Conservation (phyloP, 1,140 invertebrate species). For the Melipona quadrifasciata region DNA sequence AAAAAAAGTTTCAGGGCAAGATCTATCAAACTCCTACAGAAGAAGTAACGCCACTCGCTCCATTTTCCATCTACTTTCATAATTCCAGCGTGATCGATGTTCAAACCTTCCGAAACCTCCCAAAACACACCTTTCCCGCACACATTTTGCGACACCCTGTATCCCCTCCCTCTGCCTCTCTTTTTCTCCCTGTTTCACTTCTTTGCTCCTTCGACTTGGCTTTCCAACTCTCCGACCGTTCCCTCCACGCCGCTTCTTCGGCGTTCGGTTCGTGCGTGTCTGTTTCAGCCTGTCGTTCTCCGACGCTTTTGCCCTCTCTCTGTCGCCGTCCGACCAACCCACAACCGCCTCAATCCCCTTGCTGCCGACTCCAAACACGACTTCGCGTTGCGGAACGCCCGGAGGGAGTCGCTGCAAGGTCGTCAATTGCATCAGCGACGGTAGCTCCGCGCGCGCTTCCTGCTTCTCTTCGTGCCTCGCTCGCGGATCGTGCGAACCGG, state of each 20-base stretch:
- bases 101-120: background rate
- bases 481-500: background rate
- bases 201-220: background rate
- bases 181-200: background rate
- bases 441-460: conserved; percentile 21
- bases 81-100: no score
- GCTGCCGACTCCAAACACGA: conserved; percentile 16
- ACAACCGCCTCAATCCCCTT: background rate
- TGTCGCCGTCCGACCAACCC: background rate
- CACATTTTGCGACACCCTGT: background rate
- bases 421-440: conserved; percentile 51
- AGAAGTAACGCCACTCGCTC: no score
- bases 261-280: background rate
- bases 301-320: conserved; percentile 15
- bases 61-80: no score
- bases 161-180: background rate
- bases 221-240: background rate
- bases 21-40: no score
- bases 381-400: conserved; percentile 39
- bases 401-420: conserved; percentile 48
- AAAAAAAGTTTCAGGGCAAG: no score
- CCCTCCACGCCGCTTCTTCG: background rate
- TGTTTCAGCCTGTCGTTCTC: conserved; percentile 5
- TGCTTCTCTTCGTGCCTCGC: conserved; percentile 14
- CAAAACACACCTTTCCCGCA: background rate